These are phyloP conservation scores for Cephus sareptanus DNA, from an alignment of 2,888 invertebrate species.

Conservation along the genomic window DNA sequence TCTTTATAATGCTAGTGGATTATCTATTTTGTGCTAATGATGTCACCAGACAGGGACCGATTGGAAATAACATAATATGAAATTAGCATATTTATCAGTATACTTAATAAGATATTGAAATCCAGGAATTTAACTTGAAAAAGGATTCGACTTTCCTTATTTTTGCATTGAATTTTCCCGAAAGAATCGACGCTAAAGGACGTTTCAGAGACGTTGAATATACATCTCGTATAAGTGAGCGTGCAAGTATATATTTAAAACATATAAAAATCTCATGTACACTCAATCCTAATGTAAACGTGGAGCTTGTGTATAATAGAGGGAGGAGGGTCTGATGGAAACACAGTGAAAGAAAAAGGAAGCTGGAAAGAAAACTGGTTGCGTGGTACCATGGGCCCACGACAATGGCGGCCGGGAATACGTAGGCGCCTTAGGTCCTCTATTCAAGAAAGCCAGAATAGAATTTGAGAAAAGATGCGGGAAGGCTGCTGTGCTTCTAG, in stretches of 20 bases:
- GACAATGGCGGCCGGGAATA: slow-evolving; percentile 54
- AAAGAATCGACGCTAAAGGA: not conserved
- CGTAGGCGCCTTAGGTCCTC: slow-evolving; percentile 57
- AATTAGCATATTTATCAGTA: not conserved
- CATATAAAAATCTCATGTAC: not conserved
- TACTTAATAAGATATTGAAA: not conserved
- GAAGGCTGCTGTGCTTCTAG: slow-evolving; percentile 8
- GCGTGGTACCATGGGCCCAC: slow-evolving; percentile 27
- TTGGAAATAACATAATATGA: not conserved
- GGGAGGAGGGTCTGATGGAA: slow-evolving; percentile 26
- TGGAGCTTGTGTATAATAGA: not conserved
- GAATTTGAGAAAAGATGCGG: slow-evolving; percentile 45
- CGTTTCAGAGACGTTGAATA: not conserved
- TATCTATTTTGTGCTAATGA: not conserved
- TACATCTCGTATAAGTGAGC: not conserved
- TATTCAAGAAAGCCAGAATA: slow-evolving; percentile 46
- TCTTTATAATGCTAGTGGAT: not conserved
- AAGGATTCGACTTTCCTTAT: not conserved
- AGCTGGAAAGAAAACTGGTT: slow-evolving; percentile 42
- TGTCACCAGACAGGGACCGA: not conserved
- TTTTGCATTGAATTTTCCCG: not conserved
- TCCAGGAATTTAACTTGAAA: not conserved
- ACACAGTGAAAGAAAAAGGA: slow-evolving; percentile 44
- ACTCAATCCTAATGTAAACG: not conserved
- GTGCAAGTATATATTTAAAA: not conserved